phyloP scores from a whole-genome alignment of 2,797 vertebrate genomes.

The Hydrocynus forskahlii region DNA sequence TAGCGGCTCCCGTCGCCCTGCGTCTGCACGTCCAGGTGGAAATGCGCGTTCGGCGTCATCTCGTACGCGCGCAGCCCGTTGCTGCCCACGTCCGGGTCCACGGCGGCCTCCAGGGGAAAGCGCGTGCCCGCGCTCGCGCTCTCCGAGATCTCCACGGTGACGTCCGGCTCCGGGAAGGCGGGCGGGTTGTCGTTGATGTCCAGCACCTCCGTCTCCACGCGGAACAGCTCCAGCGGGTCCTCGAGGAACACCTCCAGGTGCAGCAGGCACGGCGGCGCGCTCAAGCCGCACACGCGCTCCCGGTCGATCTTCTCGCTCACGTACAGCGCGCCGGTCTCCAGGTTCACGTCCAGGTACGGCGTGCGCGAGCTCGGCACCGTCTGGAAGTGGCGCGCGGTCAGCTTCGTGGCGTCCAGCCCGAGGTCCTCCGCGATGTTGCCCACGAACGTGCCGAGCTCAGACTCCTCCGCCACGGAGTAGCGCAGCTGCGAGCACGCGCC shows the following conservation, averaged over 20 bases:
- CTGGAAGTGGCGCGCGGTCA: constrained; percentile 93
- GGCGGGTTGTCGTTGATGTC: constrained; percentile 98
- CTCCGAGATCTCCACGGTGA: constrained; percentile 96
- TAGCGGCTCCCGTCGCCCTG: constrained; percentile 95
- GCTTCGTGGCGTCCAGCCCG: constrained; percentile 96
- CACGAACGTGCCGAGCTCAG: constrained; percentile 95
- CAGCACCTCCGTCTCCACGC: constrained; percentile 95
- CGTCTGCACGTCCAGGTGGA: constrained; percentile 94
- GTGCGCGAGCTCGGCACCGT: constrained; percentile 91
- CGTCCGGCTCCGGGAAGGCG: constrained; percentile 91
- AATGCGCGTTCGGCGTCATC: constrained; percentile 94
- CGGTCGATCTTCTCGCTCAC: constrained; percentile 94
- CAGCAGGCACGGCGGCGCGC: constrained; percentile 81
- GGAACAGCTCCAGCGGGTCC: constrained; percentile 93
- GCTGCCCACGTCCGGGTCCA: constrained; percentile 95
- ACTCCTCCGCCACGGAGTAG: constrained; percentile 96
- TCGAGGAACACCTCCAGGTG: constrained; percentile 97
- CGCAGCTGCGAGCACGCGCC: constrained; percentile 90
- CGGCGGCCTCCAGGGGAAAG: constrained; percentile 95
- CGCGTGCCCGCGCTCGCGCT: constrained; percentile 94
- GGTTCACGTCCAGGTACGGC: constrained; percentile 94
- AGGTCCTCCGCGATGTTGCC: constrained; percentile 98
- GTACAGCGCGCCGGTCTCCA: constrained; percentile 92
- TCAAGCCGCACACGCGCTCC: constrained; percentile 93
- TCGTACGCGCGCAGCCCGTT: constrained; percentile 95